Conservation (phyloP, 2,113 vertebrate species). For the Lamprotornis superbus region DNA sequence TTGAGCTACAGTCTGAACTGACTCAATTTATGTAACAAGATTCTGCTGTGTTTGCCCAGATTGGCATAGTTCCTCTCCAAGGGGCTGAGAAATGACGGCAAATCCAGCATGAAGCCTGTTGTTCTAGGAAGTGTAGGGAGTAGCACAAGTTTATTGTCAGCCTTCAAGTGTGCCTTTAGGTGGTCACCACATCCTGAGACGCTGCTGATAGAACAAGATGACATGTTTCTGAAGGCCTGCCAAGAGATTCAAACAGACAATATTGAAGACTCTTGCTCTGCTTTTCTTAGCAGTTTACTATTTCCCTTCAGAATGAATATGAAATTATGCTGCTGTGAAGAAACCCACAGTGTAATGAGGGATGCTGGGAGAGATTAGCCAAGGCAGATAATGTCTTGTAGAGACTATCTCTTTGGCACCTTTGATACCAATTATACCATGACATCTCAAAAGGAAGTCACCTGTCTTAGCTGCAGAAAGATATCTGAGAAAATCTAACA, state of each 20-base stretch:
- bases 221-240: constrained; percentile 63
- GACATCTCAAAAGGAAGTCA: constrained; percentile 52
- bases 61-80: constrained; percentile 59
- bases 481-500: constrained; percentile 44
- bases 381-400: constrained; percentile 58
- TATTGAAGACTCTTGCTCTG: not conserved
- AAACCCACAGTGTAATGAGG: constrained; percentile 46
- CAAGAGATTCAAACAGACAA: constrained; percentile 47
- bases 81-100: constrained; percentile 27
- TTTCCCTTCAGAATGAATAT: constrained; percentile 36
- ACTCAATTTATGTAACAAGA: constrained; percentile 45
- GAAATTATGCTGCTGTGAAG: constrained; percentile 48
- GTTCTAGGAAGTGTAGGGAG: constrained; percentile 50
- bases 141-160: constrained; percentile 65
- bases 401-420: constrained; percentile 48
- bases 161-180: constrained; percentile 62
- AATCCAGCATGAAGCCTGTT: constrained; percentile 47
- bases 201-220: constrained; percentile 47
- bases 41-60: constrained; percentile 39
- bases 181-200: constrained; percentile 65
- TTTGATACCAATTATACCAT: constrained; percentile 59
- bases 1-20: constrained; percentile 2
- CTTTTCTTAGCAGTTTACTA: constrained; percentile 51
- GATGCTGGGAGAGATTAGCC: constrained; percentile 48
- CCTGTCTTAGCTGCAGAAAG: constrained; percentile 32